Conservation (phyloP, 2,797 vertebrate genomes). For the Rhinichthys osculus region DNA sequence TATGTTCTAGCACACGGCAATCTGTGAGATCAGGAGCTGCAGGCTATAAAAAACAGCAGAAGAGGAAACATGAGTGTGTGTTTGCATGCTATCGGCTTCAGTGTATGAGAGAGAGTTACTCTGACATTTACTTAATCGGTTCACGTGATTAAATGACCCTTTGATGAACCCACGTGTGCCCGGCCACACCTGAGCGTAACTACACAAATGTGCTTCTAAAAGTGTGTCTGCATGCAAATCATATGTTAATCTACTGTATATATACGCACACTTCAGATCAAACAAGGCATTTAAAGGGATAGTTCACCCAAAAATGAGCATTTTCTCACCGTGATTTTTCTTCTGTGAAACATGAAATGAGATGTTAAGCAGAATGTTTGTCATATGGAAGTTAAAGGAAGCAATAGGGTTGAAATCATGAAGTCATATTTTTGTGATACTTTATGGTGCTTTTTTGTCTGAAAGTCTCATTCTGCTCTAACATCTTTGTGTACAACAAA, state of each 20-base stretch:
- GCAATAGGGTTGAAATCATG: not conserved
- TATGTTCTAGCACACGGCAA: not conserved
- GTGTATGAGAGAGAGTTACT: not conserved
- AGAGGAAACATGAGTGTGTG: not conserved
- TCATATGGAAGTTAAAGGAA: not conserved
- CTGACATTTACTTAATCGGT: not conserved
- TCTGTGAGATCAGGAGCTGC: not conserved
- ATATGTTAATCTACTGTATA: not conserved
- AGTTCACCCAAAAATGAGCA: not conserved
- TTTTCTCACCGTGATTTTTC: not conserved
- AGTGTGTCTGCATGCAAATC: constrained; percentile 17
- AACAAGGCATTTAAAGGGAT: not conserved
- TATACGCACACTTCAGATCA: not conserved
- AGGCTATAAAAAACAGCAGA: constrained; percentile 14
- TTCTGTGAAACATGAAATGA: not conserved
- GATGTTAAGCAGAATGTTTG: not conserved
- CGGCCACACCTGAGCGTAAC: constrained; percentile 1
- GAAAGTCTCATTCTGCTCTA: not conserved
- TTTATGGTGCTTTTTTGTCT: not conserved
- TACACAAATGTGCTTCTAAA: constrained; percentile 16
- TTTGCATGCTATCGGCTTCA: not conserved
- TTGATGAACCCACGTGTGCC: not conserved
- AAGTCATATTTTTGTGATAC: too few species aligned
- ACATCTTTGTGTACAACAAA: not conserved
- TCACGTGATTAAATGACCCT: not conserved